Conservation (phyloP, 2,888 invertebrate genomes). For the Girardia tigrina region DNA sequence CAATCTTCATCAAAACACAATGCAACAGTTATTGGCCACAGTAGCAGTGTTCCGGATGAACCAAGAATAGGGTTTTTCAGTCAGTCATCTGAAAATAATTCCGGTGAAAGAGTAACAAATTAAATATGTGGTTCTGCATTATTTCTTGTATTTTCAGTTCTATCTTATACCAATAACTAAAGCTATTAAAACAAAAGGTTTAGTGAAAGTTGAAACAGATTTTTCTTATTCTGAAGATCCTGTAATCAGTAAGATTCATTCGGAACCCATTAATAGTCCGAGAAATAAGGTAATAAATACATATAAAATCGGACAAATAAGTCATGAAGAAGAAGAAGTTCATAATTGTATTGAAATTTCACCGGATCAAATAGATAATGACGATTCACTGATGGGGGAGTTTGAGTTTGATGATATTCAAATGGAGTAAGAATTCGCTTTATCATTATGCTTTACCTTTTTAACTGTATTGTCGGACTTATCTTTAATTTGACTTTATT, state of each 20-base stretch:
- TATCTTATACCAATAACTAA: neutral
- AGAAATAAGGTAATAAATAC: neutral
- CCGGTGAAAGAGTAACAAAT: neutral
- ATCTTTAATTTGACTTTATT: too few species aligned
- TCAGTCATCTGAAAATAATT: neutral
- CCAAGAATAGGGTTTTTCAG: slow-evolving; percentile 7
- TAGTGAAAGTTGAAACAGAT: slow-evolving; percentile 15
- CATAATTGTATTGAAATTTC: slow-evolving; percentile 5
- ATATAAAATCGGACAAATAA: neutral
- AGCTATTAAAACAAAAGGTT: neutral
- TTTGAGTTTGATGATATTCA: slow-evolving; percentile 13
- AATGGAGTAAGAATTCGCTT: neutral
- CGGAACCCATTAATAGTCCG: neutral
- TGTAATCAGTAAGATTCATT: neutral
- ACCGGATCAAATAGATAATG: neutral
- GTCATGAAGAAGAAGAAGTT: slow-evolving; percentile 5
- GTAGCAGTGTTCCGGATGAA: slow-evolving; percentile 2
- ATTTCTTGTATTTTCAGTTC: neutral
- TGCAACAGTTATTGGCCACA: neutral
- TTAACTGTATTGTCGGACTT: too few species aligned
- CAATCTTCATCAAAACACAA: slow-evolving; percentile 11
- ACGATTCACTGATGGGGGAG: slow-evolving; percentile 6
- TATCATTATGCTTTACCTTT: too few species aligned
- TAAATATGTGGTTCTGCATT: neutral
- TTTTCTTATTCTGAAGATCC: slow-evolving; percentile 6